Conservation (phyloP, 2,888 invertebrate genomes). For the Apotomis turbidana region DNA sequence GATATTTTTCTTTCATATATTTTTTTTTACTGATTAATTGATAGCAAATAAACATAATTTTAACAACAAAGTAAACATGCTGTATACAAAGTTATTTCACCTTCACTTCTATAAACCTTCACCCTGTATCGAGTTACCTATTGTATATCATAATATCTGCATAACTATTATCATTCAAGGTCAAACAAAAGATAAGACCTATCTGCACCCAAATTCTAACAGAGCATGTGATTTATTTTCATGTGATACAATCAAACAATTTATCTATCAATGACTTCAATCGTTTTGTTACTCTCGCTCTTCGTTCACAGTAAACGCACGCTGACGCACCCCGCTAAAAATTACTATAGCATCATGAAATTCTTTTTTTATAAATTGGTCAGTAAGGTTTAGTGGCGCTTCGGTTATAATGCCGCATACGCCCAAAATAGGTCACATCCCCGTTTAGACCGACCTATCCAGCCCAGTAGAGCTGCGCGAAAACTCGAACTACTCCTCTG, state of each 20-base stretch:
- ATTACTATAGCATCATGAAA: slow-evolving; percentile 26
- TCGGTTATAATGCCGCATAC: slow-evolving; percentile 53
- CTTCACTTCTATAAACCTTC: slow-evolving; percentile 29
- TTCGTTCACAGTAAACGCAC: slow-evolving; percentile 2
- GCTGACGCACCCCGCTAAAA: slow-evolving; percentile 22
- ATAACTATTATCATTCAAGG: slow-evolving; percentile 35
- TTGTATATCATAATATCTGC: slow-evolving; percentile 36
- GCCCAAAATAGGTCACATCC: slow-evolving; percentile 78
- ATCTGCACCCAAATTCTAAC: slow-evolving; percentile 15
- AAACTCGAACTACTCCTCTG: slow-evolving; percentile 55
- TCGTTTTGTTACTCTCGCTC: slow-evolving; percentile 3
- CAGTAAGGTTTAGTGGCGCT: slow-evolving; percentile 23
- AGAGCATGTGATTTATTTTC: slow-evolving; percentile 32
- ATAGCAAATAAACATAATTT: not conserved
- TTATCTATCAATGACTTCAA: slow-evolving; percentile 26
- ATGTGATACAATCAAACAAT: slow-evolving; percentile 33
- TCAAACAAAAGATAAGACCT: slow-evolving; percentile 38
- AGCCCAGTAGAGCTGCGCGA: slow-evolving; percentile 67
- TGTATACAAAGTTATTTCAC: not conserved
- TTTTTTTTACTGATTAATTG: not conserved
- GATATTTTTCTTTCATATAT: too few species aligned
- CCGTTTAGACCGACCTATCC: slow-evolving; percentile 67
- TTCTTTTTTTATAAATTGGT: slow-evolving; percentile 35
- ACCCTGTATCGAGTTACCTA: slow-evolving; percentile 33
- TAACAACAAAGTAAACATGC: not conserved